Percentiles rank a stretch among this genome's conserved stretches.
Evolutionary conservation across 2,113 vertebrate genomes (phyloP).

Genomic region (Sula dactylatra): DNA sequence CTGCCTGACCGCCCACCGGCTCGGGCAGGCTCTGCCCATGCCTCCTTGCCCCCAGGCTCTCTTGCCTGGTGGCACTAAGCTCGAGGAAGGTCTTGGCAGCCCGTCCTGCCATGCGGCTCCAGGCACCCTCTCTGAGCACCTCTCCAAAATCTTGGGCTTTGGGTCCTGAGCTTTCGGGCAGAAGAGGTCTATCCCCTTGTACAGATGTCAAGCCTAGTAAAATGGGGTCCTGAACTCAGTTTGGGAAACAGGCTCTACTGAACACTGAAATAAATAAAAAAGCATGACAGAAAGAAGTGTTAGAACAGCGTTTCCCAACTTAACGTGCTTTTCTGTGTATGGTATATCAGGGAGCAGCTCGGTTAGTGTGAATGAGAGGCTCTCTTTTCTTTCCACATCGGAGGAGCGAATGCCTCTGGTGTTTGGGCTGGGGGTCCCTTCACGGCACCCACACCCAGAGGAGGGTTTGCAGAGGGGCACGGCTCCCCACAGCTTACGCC

Average conservation of each 20-base stretch:
- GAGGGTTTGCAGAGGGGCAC: neutral
- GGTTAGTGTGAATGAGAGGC: neutral
- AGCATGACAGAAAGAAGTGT: neutral
- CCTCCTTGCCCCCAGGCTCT: neutral
- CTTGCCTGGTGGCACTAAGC: neutral
- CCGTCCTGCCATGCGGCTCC: fast-evolving
- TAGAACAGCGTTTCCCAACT: neutral
- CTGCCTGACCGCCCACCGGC: fast-evolving
- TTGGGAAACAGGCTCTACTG: neutral
- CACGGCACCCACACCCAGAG: fast-evolving
- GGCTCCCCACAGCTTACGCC: neutral
- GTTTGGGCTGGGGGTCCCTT: fast-evolving
- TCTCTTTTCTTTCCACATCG: neutral
- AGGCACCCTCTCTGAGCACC: neutral
- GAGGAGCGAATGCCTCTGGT: neutral
- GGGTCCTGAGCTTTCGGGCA: neutral
- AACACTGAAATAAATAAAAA: neutral
- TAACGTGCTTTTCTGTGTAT: neutral
- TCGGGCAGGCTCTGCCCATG: neutral
- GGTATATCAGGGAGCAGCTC: neutral
- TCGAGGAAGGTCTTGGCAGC: neutral
- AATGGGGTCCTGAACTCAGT: neutral
- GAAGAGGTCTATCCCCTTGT: neutral
- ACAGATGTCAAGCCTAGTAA: neutral
- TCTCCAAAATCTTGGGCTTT: neutral